phyloP scores from a whole-genome alignment of 2,113 vertebrate genomes.

The Cariama cristata region DNA sequence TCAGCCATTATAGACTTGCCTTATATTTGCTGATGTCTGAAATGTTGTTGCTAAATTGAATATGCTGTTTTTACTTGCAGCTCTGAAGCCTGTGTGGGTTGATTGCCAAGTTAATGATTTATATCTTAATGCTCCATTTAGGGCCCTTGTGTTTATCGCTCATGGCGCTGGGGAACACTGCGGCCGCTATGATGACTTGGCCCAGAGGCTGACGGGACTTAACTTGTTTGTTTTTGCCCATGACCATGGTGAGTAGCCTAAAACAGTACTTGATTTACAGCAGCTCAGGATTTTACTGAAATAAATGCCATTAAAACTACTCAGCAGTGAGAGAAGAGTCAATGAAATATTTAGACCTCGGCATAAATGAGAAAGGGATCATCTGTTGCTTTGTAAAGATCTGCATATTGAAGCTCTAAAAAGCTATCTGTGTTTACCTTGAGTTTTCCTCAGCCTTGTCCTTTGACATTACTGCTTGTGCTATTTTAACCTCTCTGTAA shows the following conservation, averaged over 20 bases:
- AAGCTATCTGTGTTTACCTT: not conserved
- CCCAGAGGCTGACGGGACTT: conserved; percentile 83
- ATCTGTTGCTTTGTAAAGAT: not conserved
- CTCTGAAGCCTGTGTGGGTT: not conserved
- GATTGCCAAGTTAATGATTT: conserved; percentile 7
- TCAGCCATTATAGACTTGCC: not conserved
- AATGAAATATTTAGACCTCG: conserved; percentile 13
- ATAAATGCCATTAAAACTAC: conserved; percentile 7
- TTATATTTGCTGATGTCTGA: not conserved
- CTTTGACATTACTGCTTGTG: not conserved
- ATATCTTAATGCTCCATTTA: conserved; percentile 63
- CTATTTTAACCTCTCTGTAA: not conserved
- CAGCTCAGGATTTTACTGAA: not conserved
- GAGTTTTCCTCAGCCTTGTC: not conserved
- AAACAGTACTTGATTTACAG: not conserved
- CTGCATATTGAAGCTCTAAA: not conserved
- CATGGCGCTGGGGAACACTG: conserved; percentile 94
- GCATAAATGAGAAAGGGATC: not conserved
- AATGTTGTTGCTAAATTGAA: not conserved
- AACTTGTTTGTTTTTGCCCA: conserved; percentile 91
- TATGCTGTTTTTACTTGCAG: not conserved
- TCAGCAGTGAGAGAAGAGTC: not conserved
- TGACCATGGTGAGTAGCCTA: conserved; percentile 89
- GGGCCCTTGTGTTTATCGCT: conserved; percentile 89
- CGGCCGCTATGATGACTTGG: conserved; percentile 89